These are phyloP conservation scores for Silvanus unidentatus DNA, from an alignment of 2,888 invertebrate species.

Conservation along the genomic window DNA sequence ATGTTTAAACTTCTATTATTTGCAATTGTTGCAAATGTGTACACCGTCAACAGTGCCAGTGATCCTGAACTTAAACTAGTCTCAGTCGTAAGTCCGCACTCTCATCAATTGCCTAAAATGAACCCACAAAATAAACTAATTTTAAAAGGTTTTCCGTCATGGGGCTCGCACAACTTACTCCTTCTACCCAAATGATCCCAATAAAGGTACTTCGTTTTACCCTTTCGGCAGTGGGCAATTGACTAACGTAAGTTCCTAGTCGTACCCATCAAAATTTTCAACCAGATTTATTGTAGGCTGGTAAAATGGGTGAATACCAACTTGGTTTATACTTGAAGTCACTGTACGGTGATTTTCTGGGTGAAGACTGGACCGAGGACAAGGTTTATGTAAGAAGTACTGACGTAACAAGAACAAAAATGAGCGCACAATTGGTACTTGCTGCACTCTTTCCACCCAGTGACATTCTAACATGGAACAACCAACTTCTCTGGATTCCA, in stretches of 20 bases:
- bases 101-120: no score
- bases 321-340: constrained; percentile 59
- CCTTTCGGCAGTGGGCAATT: constrained; percentile 53
- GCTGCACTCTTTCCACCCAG: constrained; percentile 65
- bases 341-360: constrained; percentile 59
- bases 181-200: constrained; percentile 45
- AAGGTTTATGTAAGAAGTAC: constrained; percentile 60
- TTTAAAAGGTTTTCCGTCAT: constrained; percentile 48
- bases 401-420: constrained; percentile 64
- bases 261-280: not conserved
- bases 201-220: constrained; percentile 45
- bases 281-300: constrained; percentile 26
- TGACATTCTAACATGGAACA: constrained; percentile 51
- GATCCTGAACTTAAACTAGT: constrained; percentile 1
- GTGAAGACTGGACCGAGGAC: constrained; percentile 51
- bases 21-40: no score
- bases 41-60: no score
- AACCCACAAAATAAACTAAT: not conserved
- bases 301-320: constrained; percentile 46
- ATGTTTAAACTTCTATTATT: no score
- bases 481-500: constrained; percentile 33
- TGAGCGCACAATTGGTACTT: constrained; percentile 61
- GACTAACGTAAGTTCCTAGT: constrained; percentile 44
- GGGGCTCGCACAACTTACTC: constrained; percentile 36
- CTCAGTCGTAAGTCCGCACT: constrained; percentile 1